Evolutionary conservation across 2,797 vertebrate genomes (phyloP).

Genomic region (Paguma larvata): DNA sequence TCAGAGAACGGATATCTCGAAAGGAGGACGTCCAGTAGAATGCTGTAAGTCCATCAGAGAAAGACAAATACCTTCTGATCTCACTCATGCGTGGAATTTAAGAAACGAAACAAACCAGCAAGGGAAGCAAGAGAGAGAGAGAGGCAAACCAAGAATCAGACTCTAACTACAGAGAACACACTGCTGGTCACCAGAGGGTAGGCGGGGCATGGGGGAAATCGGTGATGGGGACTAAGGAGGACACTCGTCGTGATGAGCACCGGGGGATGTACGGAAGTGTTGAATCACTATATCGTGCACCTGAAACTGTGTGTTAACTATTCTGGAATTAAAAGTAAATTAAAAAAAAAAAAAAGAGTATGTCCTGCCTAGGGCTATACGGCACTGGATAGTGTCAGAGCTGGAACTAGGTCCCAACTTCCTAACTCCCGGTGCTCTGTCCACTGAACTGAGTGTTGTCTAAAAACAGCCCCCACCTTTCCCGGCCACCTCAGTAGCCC

Average conservation of each 20-base stretch:
- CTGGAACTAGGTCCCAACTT: not conserved
- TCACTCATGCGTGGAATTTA: not conserved
- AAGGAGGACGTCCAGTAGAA: not conserved
- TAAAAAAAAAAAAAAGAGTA: not conserved
- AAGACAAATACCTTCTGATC: not conserved
- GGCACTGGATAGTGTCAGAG: not conserved
- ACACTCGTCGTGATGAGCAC: not conserved
- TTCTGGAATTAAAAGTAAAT: not conserved
- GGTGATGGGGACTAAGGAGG: not conserved
- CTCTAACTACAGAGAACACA: not conserved
- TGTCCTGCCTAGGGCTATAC: not conserved
- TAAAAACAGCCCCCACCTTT: not conserved
- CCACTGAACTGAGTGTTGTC: not conserved
- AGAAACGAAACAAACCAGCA: not conserved
- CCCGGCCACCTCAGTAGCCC: not conserved
- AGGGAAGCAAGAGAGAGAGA: not conserved
- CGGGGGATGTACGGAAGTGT: not conserved
- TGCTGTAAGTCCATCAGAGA: not conserved
- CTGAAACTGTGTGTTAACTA: not conserved
- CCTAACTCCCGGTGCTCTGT: not conserved
- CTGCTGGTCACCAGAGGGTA: not conserved
- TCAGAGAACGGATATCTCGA: not conserved
- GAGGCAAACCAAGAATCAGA: not conserved
- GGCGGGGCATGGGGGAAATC: not conserved
- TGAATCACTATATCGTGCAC: not conserved